phyloP scores from a whole-genome alignment of 2,113 vertebrate genomes.

The Pygoscelis antarcticus region DNA sequence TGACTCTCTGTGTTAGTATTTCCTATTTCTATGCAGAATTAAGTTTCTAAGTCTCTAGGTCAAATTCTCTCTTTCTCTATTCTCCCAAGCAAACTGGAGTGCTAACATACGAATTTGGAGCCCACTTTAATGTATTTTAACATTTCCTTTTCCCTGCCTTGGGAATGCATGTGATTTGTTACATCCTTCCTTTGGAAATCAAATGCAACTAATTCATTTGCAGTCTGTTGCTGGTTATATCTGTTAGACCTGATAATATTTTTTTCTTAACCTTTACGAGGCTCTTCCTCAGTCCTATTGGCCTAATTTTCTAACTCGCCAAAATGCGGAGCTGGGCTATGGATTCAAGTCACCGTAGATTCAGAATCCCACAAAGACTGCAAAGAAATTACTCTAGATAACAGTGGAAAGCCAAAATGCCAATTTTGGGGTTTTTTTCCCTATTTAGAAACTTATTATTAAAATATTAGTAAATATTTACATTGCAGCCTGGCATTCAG shows the following conservation, averaged over 20 bases:
- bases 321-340: background rate
- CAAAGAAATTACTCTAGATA: background rate
- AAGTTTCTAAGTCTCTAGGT: background rate
- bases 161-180: background rate
- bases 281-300: background rate
- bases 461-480: background rate
- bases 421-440: fast-evolving
- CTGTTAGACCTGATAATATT: background rate
- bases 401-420: background rate
- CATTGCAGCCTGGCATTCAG: background rate
- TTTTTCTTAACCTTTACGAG: background rate
- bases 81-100: background rate
- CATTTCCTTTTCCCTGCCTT: background rate
- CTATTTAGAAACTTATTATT: background rate
- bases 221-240: background rate
- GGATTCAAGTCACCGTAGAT: background rate
- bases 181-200: background rate
- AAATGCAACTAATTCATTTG: background rate
- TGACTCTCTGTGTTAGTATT: background rate
- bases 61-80: background rate
- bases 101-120: background rate
- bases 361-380: background rate
- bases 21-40: background rate
- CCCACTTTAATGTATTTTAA: background rate
- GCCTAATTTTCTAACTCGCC: background rate